A percentile compares a stretch with the other conserved stretches of the same genome.
phyloP scores from a whole-genome alignment of 2,113 vertebrate genomes.

The Leptobrachium leishanense region DNA sequence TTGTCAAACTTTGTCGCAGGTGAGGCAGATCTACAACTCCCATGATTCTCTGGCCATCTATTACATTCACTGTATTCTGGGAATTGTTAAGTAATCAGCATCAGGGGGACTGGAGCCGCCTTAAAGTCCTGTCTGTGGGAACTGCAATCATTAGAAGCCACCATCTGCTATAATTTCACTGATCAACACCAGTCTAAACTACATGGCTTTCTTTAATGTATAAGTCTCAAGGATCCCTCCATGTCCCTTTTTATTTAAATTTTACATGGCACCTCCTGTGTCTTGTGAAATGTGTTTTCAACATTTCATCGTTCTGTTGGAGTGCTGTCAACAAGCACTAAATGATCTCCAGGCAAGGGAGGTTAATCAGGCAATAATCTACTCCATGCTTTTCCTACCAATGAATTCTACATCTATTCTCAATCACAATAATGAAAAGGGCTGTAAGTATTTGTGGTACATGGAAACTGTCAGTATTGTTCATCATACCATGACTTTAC shows the following conservation, averaged over 20 bases:
- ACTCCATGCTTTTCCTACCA: slow-evolving; percentile 41
- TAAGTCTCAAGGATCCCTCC: too few species aligned
- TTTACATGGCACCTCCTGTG: background rate
- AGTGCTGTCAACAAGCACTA: background rate
- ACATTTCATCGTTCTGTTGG: background rate
- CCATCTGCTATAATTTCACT: too few species aligned
- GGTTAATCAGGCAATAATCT: slow-evolving; percentile 16
- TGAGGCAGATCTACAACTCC: too few species aligned
- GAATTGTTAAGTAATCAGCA: too few species aligned
- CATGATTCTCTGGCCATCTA: too few species aligned
- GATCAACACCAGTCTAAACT: too few species aligned
- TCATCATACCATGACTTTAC: background rate
- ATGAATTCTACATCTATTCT: background rate
- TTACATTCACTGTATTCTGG: too few species aligned
- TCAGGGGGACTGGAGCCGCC: too few species aligned
- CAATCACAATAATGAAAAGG: slow-evolving; percentile 10
- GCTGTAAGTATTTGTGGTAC: slow-evolving; percentile 3
- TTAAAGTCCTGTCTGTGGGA: too few species aligned
- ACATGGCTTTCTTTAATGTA: too few species aligned
- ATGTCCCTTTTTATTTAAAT: background rate
- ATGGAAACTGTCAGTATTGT: slow-evolving; percentile 9
- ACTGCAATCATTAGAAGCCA: too few species aligned
- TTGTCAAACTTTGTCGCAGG: too few species aligned
- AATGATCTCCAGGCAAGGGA: background rate
- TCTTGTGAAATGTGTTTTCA: background rate